phyloP scores from a whole-genome alignment of 2,113 vertebrate genomes.

The Ranitomeya imitator region DNA sequence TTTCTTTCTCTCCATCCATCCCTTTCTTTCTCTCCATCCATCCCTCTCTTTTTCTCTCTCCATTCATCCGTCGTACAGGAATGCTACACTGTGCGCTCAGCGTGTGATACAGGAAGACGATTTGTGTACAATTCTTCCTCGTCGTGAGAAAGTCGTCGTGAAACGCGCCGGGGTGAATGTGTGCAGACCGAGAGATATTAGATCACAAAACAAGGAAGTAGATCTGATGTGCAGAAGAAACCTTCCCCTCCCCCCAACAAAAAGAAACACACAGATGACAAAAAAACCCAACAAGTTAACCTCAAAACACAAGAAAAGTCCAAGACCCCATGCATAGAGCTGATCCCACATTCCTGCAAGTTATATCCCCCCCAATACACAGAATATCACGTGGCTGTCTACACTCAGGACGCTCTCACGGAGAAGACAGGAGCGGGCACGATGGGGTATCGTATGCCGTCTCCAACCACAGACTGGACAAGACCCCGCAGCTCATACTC shows the following conservation, averaged over 20 bases:
- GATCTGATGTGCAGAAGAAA: background rate
- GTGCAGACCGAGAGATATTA: background rate
- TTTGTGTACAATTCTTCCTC: background rate
- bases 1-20: too few species aligned
- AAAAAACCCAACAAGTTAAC: background rate
- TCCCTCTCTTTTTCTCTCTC: background rate
- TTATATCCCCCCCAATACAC: background rate
- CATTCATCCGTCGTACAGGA: background rate
- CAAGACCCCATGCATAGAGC: slow-evolving; percentile 49
- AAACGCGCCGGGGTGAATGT: background rate
- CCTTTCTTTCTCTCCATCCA: too few species aligned
- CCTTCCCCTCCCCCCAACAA: background rate
- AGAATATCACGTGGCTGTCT: slow-evolving; percentile 8
- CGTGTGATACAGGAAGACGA: slow-evolving; percentile 14
- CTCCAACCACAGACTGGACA: background rate
- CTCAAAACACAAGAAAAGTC: slow-evolving; percentile 32
- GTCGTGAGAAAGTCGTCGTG: background rate
- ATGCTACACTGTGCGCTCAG: background rate
- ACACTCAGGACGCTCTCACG: background rate
- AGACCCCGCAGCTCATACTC: background rate
- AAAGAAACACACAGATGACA: slow-evolving; percentile 13
- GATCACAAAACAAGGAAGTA: background rate
- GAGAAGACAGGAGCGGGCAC: background rate
- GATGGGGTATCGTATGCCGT: background rate
- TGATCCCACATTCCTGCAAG: slow-evolving; percentile 22